Evolutionary conservation across 1,140 invertebrate species (phyloP).

Genomic region (Colletes gigas): DNA sequence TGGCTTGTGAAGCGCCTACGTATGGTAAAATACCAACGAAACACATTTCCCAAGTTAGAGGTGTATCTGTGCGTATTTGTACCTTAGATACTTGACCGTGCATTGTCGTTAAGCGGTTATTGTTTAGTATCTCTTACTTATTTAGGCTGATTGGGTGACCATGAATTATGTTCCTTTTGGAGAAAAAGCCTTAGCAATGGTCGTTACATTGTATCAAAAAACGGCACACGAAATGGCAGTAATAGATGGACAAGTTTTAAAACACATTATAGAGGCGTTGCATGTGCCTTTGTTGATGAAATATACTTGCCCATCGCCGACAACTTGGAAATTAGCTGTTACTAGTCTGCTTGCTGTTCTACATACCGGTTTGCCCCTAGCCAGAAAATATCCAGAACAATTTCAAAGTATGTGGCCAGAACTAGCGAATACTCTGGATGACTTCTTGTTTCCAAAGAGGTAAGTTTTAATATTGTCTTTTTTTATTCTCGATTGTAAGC

Average conservation of each 20-base stretch:
- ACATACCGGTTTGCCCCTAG: slow-evolving; percentile 92
- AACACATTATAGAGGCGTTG: slow-evolving; percentile 89
- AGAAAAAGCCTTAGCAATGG: slow-evolving; percentile 91
- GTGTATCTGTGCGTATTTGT: slow-evolving; percentile 72
- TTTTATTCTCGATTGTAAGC: not conserved
- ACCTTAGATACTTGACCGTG: slow-evolving; percentile 8
- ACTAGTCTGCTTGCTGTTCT: slow-evolving; percentile 90
- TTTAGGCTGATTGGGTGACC: slow-evolving; percentile 88
- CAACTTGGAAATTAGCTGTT: slow-evolving; percentile 93
- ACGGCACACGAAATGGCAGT: slow-evolving; percentile 88
- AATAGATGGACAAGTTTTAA: slow-evolving; percentile 88
- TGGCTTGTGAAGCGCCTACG: slow-evolving; percentile 86
- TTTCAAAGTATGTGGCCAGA: slow-evolving; percentile 91
- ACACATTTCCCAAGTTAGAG: slow-evolving; percentile 79
- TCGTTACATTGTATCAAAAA: slow-evolving; percentile 91
- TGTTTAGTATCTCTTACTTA: slow-evolving; percentile 60
- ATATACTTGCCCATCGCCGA: slow-evolving; percentile 90
- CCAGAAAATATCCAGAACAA: slow-evolving; percentile 87
- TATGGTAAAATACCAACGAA: slow-evolving; percentile 83
- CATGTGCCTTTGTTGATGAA: slow-evolving; percentile 90
- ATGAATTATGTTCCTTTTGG: slow-evolving; percentile 95
- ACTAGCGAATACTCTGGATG: slow-evolving; percentile 92
- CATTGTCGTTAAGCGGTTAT: not conserved
- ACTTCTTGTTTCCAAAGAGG: slow-evolving; percentile 94
- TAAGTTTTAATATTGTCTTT: slow-evolving; percentile 68